A percentile compares a stretch with the other conserved stretches of the same genome.
Conservation (phyloP, 1,140 invertebrate species). For the Brachionus angularis region DNA sequence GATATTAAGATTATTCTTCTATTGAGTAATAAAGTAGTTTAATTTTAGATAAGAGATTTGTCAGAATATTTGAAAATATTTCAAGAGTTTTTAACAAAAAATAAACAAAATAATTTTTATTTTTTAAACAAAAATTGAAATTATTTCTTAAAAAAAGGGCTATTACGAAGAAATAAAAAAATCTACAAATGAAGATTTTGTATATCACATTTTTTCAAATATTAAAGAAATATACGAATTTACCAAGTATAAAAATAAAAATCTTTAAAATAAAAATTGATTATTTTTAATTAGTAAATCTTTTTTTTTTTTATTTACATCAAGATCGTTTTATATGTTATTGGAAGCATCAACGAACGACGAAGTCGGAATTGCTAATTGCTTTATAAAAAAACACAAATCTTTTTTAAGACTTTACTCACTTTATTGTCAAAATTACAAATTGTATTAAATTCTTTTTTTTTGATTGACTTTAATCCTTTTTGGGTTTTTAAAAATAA, state of each 20-base stretch:
- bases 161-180: slow-evolving; percentile 21
- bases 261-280: not conserved
- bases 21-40: too few species aligned
- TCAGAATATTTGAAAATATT: too few species aligned
- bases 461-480: not conserved
- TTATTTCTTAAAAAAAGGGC: slow-evolving; percentile 7
- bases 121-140: too few species aligned
- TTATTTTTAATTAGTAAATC: not conserved
- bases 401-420: slow-evolving; percentile 31
- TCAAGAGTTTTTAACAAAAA: too few species aligned
- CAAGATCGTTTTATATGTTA: slow-evolving; percentile 26
- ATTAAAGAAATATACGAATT: slow-evolving; percentile 42
- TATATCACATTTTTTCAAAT: slow-evolving; percentile 29
- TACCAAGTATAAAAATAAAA: slow-evolving; percentile 9
- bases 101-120: too few species aligned
- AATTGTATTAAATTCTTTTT: slow-evolving; percentile 14
- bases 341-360: slow-evolving; percentile 24
- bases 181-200: not conserved
- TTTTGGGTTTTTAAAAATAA: not conserved
- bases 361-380: slow-evolving; percentile 26
- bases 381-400: slow-evolving; percentile 40
- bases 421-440: slow-evolving; percentile 40
- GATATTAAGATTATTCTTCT: too few species aligned
- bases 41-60: too few species aligned
- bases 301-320: not conserved